Percentiles rank a stretch among this genome's conserved stretches.
phyloP scores from a whole-genome alignment of 2,797 vertebrate species.

The Anisognathus igniventris region DNA sequence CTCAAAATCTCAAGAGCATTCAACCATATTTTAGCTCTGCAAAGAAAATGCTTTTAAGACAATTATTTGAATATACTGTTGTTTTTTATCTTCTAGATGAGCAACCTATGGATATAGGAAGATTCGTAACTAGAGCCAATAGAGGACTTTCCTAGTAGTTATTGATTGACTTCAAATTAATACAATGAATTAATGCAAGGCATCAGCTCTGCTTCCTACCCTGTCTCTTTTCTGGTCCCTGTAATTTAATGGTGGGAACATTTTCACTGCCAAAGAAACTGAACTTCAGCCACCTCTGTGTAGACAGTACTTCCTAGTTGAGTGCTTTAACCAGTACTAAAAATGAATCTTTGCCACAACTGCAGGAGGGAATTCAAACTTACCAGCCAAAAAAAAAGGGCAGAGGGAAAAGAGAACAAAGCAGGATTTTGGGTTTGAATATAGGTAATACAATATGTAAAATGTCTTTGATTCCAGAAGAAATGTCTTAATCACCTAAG shows the following conservation, averaged over 20 bases:
- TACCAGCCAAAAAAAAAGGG: background rate
- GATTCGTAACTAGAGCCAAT: background rate
- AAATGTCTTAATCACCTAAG: background rate
- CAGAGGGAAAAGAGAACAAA: background rate
- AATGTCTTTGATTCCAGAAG: background rate
- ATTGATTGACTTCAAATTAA: background rate
- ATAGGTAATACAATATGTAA: background rate
- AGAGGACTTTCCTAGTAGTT: background rate
- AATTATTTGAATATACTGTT: background rate
- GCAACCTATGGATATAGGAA: background rate
- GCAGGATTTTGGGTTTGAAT: background rate
- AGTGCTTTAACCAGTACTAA: background rate
- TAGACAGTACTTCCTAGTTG: background rate
- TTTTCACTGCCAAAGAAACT: background rate
- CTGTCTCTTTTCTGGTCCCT: background rate
- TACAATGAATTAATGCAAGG: background rate
- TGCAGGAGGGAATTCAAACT: background rate
- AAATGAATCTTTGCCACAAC: background rate
- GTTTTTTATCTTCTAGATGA: background rate
- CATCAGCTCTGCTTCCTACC: background rate
- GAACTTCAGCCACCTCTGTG: background rate
- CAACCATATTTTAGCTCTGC: background rate
- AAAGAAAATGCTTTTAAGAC: background rate
- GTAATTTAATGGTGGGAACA: background rate
- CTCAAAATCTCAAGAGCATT: background rate